Base-by-base conservation (phyloP, 2,797 vertebrate genomes). In the Halcyon smyrnensis region DNA sequence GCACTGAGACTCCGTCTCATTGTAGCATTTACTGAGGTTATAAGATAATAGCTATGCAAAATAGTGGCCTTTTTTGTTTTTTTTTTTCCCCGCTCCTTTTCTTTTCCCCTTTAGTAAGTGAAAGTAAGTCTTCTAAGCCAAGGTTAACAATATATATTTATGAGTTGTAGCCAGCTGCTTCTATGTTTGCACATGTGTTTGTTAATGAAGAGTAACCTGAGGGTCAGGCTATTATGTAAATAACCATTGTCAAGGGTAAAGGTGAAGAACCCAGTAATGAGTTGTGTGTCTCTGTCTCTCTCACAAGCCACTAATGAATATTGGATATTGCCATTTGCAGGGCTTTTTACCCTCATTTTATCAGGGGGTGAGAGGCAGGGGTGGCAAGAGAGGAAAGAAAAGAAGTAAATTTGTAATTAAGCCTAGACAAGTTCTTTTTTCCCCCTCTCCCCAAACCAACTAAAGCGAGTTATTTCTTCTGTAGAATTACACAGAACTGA, bases 151-250 rank as follows among this genome's bases (percentile, higher is more conserved):
- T 96, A 92, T 97, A 94, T 97, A 97, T 97, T 98, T 97, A 97
- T 97, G 98, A 98, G 97, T 95, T 85, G 88, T 94, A 74, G 80
- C 97, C 98, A 93, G 97, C 98, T 96, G 98, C 98, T 88, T 97
- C 98, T 97, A 77, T 95, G 96, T 96, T 97, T 97, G 97, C 95
- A 97, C 98, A 98, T 98, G 97, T 98, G 94, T 97, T 98, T 98
- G 98, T 98, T 98, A 99, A 98, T 98, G 98, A 98, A 98, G 91
- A 94, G 97, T 97, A 96, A 98, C 98, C 98, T 90, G 89, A 96
- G 98, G 98, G 98, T 98, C 98, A 98, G 98, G 97, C 97, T 98
- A 98, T 98, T 99, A 98, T 98, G 98, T 98, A 98, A 98, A 99
- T 98, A 98, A 98, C 97, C 93, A 84, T 87, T 94, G 95, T 96